phyloP scores from a whole-genome alignment of 2,113 vertebrate species.

The Zosterops lateralis region DNA sequence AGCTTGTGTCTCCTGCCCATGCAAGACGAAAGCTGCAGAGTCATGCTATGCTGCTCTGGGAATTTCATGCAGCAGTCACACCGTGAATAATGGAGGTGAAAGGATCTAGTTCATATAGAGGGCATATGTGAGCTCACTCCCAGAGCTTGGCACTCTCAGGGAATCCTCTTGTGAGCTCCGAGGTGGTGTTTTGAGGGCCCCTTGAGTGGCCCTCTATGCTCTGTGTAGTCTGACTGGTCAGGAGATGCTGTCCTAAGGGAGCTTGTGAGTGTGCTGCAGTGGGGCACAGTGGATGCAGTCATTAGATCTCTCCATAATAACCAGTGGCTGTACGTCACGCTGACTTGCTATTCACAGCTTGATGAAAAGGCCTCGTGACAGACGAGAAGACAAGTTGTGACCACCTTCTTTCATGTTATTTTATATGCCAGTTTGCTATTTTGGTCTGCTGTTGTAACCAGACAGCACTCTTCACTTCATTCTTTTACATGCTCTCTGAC shows the following conservation, averaged over 20 bases:
- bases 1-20: not conserved
- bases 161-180: not conserved
- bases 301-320: slow-evolving; percentile 9
- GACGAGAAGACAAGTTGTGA: not conserved
- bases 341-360: slow-evolving; percentile 26
- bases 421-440: not conserved
- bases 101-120: not conserved
- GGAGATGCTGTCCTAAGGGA: not conserved
- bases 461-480: not conserved
- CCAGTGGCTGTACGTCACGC: not conserved
- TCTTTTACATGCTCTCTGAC: not conserved
- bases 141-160: not conserved
- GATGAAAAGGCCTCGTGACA: slow-evolving; percentile 12
- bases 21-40: not conserved
- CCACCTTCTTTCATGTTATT: not conserved
- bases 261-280: not conserved
- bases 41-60: not conserved
- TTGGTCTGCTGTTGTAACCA: not conserved
- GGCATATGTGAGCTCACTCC: not conserved
- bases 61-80: not conserved
- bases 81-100: not conserved
- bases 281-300: not conserved
- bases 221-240: not conserved
- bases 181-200: not conserved
- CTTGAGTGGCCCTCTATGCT: not conserved